Evolutionary conservation across 1,140 invertebrate species (phyloP).

Genomic region (Coptotermes formosanus): DNA sequence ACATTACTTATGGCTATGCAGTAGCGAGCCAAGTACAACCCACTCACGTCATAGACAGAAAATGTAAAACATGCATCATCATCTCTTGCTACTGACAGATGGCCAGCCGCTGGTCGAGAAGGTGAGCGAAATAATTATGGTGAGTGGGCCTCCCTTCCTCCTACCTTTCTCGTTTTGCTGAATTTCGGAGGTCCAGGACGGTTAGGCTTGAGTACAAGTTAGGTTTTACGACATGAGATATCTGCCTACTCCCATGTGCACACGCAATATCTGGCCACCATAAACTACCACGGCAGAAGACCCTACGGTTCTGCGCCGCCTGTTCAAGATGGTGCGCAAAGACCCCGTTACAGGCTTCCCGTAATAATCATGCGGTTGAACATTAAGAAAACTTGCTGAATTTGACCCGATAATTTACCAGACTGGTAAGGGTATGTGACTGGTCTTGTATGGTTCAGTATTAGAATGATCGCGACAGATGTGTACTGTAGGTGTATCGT

Average conservation of each 20-base stretch:
- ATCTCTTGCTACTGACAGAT: no score
- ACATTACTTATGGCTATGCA: no score
- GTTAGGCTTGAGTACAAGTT: not conserved
- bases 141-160: no score
- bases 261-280: not conserved
- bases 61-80: no score
- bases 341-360: not conserved
- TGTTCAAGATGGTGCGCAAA: not conserved
- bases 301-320: not conserved
- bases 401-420: not conserved
- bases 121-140: no score
- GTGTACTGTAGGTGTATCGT: no score
- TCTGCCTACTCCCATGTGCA: not conserved
- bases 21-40: no score
- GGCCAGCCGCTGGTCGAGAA: no score
- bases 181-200: no score
- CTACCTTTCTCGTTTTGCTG: no score
- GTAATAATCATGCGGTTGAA: not conserved
- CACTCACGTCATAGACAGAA: no score
- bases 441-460: not conserved
- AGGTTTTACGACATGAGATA: not conserved
- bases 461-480: not conserved
- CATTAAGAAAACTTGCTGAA: not conserved
- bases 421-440: not conserved
- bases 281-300: not conserved